Base-by-base conservation (phyloP, 92 coral and sea anemone genomes). In the Phenganax stokvisi region DNA sequence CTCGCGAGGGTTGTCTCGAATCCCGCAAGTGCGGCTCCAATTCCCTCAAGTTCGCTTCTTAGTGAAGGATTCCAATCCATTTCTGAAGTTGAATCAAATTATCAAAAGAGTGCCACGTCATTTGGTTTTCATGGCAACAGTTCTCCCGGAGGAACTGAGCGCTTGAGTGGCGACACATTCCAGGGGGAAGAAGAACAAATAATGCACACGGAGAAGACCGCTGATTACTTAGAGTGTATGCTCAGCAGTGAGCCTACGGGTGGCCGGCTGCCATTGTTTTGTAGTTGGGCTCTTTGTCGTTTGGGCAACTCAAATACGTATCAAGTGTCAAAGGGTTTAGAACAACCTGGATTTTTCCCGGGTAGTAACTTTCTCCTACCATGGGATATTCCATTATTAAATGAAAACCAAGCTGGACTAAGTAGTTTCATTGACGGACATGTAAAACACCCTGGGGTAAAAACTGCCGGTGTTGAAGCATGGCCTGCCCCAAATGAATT, bases 401-500 rank as follows among this genome's bases (percentile, higher is more conserved):
- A 71, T 70, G 97, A 92, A 12, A 87, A 80, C 68, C 97, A 96
- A 73, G 77, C 92, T 10, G 97, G 92, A 65, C 37, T 92, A 51
- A 81, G 92, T 52, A 96, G 99, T 74, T 93, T 92, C 67, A 92
- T 96, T 74, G 99, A 96, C 61, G 93, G 96, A 75, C 92, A 89
- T 37, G 91, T 90, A 16, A 92, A 88, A 80, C 99, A 90, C 61
- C 85, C 91, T 69, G 92, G 96, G 10, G 87, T 89, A 44, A 96
- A 96, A 81, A 87, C 79, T 27, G 72, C 85, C 60, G 87, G 92
- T 12, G 93, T 87, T 62, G 99, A 96, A 72, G 99, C 99, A 0
- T 96, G 99, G 99, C 99, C 99, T n/a, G 96, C 99, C 2, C 90
- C 96, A 16, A 96, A 96, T 64, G 99, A 96, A 73, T 86, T 96